Conservation (phyloP, 2,888 invertebrate genomes). For the Callyntrura sp. region DNA sequence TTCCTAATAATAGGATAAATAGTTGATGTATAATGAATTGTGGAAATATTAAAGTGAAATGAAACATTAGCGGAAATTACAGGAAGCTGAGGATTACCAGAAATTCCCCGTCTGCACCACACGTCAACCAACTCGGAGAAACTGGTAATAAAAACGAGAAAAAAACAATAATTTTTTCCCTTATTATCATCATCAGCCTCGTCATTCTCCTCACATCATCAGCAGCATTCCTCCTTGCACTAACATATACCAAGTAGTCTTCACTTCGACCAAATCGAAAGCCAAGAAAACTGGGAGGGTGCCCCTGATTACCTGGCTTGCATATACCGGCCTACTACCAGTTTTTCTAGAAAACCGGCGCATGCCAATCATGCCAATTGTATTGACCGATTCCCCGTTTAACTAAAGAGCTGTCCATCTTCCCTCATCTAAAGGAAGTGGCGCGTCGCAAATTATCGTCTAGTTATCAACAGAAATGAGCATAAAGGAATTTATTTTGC, state of each 20-base stretch:
- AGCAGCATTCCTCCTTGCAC: no score
- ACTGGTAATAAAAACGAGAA: conserved; percentile 7
- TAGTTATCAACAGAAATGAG: no score
- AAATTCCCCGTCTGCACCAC: conserved; percentile 22
- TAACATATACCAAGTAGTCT: no score
- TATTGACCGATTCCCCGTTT: conserved; percentile 29
- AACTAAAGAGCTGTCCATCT: neutral
- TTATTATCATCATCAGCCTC: neutral
- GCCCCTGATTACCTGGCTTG: no score
- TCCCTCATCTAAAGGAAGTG: no score
- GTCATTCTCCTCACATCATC: neutral
- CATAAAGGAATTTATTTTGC: no score
- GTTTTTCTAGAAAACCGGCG: conserved; percentile 29
- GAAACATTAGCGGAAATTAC: conserved; percentile 30
- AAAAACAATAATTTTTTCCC: neutral
- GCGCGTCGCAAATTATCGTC: no score
- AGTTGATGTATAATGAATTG: neutral
- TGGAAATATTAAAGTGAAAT: conserved; percentile 25
- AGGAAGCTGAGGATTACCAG: conserved; percentile 58
- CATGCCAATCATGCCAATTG: neutral
- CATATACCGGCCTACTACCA: conserved; percentile 12
- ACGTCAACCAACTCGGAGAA: neutral
- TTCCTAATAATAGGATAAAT: no score
- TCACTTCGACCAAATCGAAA: no score
- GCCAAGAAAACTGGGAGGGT: no score